Conservation (phyloP, 2,113 vertebrate genomes). For the Oncorhynchus clarkii region DNA sequence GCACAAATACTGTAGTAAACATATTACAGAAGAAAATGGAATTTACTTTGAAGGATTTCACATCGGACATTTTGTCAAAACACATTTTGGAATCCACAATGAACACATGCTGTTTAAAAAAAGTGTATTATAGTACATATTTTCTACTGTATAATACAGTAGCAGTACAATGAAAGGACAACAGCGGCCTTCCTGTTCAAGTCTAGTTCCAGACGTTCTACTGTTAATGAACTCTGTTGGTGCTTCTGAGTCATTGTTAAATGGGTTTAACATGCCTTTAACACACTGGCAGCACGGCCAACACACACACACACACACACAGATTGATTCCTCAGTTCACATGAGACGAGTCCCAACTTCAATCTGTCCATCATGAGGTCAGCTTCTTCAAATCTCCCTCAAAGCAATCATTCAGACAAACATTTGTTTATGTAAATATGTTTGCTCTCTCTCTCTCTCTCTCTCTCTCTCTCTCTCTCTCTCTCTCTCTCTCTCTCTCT, state of each 20-base stretch:
- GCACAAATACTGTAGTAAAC: neutral
- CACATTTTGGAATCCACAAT: neutral
- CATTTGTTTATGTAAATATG: no score
- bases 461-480: no score
- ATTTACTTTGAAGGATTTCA: no score
- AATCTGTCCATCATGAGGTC: slow-evolving; percentile 8
- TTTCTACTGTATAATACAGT: neutral
- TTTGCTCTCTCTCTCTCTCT: no score
- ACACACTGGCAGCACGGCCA: slow-evolving; percentile 16
- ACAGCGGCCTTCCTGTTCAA: slow-evolving; percentile 26
- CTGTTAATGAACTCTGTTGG: slow-evolving; percentile 50
- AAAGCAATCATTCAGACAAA: no score
- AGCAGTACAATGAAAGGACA: neutral
- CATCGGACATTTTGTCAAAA: neutral
- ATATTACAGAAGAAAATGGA: neutral
- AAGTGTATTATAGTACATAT: neutral
- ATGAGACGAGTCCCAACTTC: neutral
- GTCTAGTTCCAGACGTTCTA: slow-evolving; percentile 31
- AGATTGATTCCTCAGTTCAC: neutral
- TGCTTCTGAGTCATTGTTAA: slow-evolving; percentile 47
- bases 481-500: no score
- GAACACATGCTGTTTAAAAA: neutral
- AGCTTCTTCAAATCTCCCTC: neutral
- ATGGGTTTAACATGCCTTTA: slow-evolving; percentile 49
- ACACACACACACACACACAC: slow-evolving; percentile 1